These are phyloP conservation scores for Bagarius yarrelli DNA, from an alignment of 2,113 vertebrate species.

Conservation along the genomic window DNA sequence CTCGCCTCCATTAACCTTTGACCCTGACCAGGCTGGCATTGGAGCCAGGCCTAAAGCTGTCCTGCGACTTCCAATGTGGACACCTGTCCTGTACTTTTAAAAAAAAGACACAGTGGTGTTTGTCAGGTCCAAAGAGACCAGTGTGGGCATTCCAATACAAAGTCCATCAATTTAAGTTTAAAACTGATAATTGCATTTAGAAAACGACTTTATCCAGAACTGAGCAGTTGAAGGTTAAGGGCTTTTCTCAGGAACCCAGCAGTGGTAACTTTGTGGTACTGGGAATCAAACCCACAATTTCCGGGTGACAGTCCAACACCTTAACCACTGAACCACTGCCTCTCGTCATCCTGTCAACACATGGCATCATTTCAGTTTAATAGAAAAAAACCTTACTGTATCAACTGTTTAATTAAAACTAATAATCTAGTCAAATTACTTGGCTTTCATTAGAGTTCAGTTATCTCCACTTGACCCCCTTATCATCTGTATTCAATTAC, in stretches of 20 bases:
- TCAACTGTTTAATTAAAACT: background rate
- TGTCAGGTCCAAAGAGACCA: background rate
- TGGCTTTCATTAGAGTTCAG: conserved; percentile 5
- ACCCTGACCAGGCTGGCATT: conserved; percentile 63
- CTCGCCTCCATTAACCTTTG: conserved; percentile 78
- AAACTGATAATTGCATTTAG: background rate
- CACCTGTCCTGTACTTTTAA: conserved; percentile 67
- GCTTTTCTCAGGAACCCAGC: no score
- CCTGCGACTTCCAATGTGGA: conserved; percentile 50
- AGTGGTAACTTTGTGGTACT: no score
- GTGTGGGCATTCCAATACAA: background rate
- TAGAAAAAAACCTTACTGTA: background rate
- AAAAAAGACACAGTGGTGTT: conserved; percentile 12
- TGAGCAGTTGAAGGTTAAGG: no score
- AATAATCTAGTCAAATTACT: conserved; percentile 24
- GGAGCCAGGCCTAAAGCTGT: conserved; percentile 60
- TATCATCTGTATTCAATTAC: conserved; percentile 33
- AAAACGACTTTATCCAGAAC: no score
- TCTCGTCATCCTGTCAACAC: no score
- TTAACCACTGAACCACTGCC: no score
- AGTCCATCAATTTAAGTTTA: background rate
- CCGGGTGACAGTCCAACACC: no score
- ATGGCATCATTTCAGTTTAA: no score
- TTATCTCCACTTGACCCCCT: conserved; percentile 38
- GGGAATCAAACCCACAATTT: no score